Evolutionary conservation across 2,888 invertebrate genomes (phyloP), one percentile per base, ranked within the genome.

Genomic region (Drosophila ezoana): DNA sequence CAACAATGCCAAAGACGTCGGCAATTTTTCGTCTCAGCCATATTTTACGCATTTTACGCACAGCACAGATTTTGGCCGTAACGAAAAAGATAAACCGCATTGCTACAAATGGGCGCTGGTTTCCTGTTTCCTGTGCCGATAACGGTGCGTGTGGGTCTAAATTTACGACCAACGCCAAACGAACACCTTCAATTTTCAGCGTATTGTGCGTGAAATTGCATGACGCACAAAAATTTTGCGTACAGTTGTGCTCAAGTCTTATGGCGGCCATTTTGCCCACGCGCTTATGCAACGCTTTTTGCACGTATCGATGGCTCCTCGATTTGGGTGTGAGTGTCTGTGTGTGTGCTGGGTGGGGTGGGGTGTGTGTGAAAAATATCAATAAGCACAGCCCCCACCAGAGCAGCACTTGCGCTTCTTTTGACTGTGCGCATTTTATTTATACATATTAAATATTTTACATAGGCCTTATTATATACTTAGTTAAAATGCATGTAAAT

Each of bases 391-490:
- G 54, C 43, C 48, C 58, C 57, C 20, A 48, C 44, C 45, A 35
- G 33, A 37, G 40, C 37, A 45, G 23, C 35, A 48, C 9, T 18
- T 38, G 60, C 43, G 61, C 70, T 72, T 74, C 78, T 67, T 77
- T 76, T 52, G 66, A 72, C 67, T 68, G 69, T 73, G 77, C 86
- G 71, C 75, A 87, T 81, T 89, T 89, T 63, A 63, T 52, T 38
- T 90, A 88, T 87, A 81, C 83, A 74, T 58, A 83, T 87, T 81
- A 85, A 82, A 79, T 81, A 90, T 87, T 79, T 87, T 89, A 76
- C 75, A 90, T 90, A 86, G 58, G 74, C 77, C 69, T 80, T 77
- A 86, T 90, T 87, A 89, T 75, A 84, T 90, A 81, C 62, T 14
- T 49, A 35, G 20, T n/a, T 66, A 6, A 59, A 89, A 72, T 71